A percentile compares a stretch with the other conserved stretches of the same genome.
Evolutionary conservation across 2,888 invertebrate species (phyloP).

Genomic region (Amiota communis): DNA sequence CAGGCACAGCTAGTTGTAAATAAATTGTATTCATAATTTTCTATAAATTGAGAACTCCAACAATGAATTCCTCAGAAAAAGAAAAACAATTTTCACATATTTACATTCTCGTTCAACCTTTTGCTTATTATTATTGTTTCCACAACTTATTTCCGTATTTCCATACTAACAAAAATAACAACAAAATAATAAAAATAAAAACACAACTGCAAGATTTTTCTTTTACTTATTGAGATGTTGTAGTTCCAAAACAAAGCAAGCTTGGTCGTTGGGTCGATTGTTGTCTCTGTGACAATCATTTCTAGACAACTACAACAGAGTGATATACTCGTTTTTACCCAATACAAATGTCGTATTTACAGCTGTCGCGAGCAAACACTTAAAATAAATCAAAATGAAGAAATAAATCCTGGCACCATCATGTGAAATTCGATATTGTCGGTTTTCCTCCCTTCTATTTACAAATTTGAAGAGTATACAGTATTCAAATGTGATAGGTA

Average conservation of each 20-base stretch:
- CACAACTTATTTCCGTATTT: not conserved
- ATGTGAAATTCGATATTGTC: conserved; percentile 21
- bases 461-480: not conserved
- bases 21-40: too few species aligned
- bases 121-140: not conserved
- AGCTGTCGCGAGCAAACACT: conserved; percentile 15
- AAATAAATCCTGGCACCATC: not conserved
- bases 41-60: too few species aligned
- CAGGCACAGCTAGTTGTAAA: too few species aligned
- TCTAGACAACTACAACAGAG: not conserved
- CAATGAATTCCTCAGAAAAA: too few species aligned
- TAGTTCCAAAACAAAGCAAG: too few species aligned
- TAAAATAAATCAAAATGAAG: conserved; percentile 19
- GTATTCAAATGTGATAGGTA: too few species aligned
- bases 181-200: not conserved
- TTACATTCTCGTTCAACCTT: too few species aligned
- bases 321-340: too few species aligned
- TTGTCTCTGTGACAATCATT: not conserved
- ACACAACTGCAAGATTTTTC: not conserved
- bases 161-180: not conserved
- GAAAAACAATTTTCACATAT: too few species aligned
- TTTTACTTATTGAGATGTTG: too few species aligned
- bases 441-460: not conserved
- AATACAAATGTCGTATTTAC: not conserved
- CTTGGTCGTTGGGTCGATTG: not conserved